Percentiles rank a stretch among this genome's conserved stretches.
phyloP scores from a whole-genome alignment of 2,113 vertebrate species.

The Tor tambroides region DNA sequence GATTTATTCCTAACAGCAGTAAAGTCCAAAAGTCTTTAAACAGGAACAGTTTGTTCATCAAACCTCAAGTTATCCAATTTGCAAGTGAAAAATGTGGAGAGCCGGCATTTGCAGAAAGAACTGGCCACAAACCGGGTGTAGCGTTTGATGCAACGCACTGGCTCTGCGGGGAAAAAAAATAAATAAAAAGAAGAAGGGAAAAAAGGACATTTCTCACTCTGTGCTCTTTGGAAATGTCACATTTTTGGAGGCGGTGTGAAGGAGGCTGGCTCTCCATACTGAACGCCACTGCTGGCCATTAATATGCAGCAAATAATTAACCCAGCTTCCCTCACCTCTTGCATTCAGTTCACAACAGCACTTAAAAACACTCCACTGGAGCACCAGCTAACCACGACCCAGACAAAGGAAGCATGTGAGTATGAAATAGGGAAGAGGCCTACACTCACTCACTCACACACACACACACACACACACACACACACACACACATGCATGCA shows the following conservation, averaged over 20 bases:
- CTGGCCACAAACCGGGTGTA: slow-evolving; percentile 24
- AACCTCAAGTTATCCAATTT: slow-evolving; percentile 50
- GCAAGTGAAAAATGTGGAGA: slow-evolving; percentile 26
- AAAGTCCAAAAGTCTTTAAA: slow-evolving; percentile 39
- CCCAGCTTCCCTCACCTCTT: slow-evolving; percentile 42
- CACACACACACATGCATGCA: neutral
- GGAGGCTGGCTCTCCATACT: slow-evolving; percentile 38
- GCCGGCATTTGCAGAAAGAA: slow-evolving; percentile 26
- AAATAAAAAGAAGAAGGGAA: neutral
- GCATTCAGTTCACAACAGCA: slow-evolving; percentile 6
- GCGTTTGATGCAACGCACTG: slow-evolving; percentile 28
- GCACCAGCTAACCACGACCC: slow-evolving; percentile 2
- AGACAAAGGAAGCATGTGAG: slow-evolving; percentile 10
- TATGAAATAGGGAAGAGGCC: neutral
- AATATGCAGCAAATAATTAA: slow-evolving; percentile 58
- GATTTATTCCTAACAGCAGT: slow-evolving; percentile 18
- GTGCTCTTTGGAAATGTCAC: slow-evolving; percentile 58
- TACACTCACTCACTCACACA: neutral
- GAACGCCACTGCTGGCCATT: slow-evolving; percentile 44
- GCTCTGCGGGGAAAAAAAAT: neutral
- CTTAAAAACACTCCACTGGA: slow-evolving; percentile 31
- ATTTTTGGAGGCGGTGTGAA: slow-evolving; percentile 54
- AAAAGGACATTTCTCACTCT: slow-evolving; percentile 52
- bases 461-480: neutral
- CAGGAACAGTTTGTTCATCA: slow-evolving; percentile 39